Evolutionary conservation across 2,113 vertebrate genomes (phyloP).

Genomic region (Takifugu bimaculatus): DNA sequence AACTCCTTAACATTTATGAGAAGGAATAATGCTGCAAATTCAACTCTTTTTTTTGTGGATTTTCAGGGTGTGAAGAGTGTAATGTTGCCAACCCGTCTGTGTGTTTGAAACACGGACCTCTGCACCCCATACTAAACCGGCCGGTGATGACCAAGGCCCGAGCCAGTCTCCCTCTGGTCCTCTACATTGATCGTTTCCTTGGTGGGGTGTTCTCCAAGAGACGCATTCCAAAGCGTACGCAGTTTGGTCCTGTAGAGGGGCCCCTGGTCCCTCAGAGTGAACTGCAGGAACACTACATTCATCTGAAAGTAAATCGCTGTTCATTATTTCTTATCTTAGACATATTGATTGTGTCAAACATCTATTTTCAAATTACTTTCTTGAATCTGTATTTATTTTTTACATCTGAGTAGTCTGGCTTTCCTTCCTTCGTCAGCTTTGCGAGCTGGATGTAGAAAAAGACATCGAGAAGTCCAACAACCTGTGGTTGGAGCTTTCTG

Average conservation of each 20-base stretch:
- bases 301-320: slow-evolving; percentile 81
- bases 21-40: background rate
- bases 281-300: slow-evolving; percentile 87
- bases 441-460: slow-evolving; percentile 81
- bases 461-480: slow-evolving; percentile 80
- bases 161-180: slow-evolving; percentile 90
- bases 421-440: slow-evolving; percentile 73
- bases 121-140: slow-evolving; percentile 91
- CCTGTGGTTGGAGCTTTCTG: slow-evolving; percentile 91
- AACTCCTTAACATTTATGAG: background rate
- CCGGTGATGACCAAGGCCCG: slow-evolving; percentile 89
- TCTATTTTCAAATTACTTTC: background rate
- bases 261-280: slow-evolving; percentile 83
- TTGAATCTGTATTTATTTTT: background rate
- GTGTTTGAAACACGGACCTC: slow-evolving; percentile 86
- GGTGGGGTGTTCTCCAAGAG: slow-evolving; percentile 94
- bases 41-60: background rate
- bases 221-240: slow-evolving; percentile 93
- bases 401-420: too few species aligned
- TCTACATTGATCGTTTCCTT: slow-evolving; percentile 91
- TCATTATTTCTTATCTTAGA: background rate
- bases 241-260: slow-evolving; percentile 95
- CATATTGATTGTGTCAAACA: background rate
- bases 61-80: slow-evolving; percentile 95
- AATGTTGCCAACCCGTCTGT: slow-evolving; percentile 84